These are phyloP conservation scores for Halichoerus grypus DNA, from an alignment of 2,113 vertebrate genomes.

Conservation along the genomic window DNA sequence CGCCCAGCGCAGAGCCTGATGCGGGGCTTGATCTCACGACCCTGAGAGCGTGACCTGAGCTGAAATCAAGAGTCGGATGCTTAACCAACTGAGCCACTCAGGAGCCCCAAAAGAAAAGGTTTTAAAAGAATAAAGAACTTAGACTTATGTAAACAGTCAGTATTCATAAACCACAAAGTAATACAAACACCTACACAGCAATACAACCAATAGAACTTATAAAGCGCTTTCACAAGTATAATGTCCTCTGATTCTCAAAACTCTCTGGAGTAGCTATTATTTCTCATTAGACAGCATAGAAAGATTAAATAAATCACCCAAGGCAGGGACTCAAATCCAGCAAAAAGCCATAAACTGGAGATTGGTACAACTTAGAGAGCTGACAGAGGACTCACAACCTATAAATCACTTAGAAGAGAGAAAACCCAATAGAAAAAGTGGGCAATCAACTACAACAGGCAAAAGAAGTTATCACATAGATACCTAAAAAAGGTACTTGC, in stretches of 20 bases:
- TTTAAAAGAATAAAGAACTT: neutral
- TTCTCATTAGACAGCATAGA: neutral
- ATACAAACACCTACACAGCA: neutral
- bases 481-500: neutral
- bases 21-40: neutral
- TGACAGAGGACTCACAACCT: neutral
- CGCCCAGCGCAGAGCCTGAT: neutral
- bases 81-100: neutral
- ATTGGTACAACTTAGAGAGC: neutral
- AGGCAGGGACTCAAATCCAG: neutral
- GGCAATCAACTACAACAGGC: neutral
- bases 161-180: neutral
- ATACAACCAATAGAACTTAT: neutral
- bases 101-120: neutral
- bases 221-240: neutral
- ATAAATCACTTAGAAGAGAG: neutral
- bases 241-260: neutral
- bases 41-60: neutral
- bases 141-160: accelerated
- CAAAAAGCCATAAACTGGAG: neutral
- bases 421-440: neutral
- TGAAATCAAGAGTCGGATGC: neutral
- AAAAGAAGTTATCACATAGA: neutral
- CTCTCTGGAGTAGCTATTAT: neutral
- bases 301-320: neutral